A percentile compares a stretch with the other conserved stretches of the same genome.
Conservation (phyloP, 1,140 invertebrate species). For the Megalopta genalis region DNA sequence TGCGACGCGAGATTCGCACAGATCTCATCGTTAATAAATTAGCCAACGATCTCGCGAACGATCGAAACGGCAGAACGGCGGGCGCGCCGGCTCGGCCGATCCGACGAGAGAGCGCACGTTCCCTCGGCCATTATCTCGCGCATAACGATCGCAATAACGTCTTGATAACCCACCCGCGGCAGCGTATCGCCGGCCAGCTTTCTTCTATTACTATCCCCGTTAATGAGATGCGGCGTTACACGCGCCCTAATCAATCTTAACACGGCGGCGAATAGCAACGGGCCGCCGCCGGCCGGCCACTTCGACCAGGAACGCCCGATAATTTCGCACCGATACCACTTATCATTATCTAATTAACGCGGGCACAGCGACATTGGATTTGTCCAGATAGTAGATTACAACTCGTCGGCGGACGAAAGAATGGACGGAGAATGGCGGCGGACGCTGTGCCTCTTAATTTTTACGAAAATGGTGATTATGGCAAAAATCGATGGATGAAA, state of each 20-base stretch:
- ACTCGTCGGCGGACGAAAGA: too few species aligned
- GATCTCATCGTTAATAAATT: too few species aligned
- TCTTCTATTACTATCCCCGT: conserved; percentile 15
- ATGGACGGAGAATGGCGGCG: too few species aligned
- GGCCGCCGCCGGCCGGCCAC: conserved; percentile 13
- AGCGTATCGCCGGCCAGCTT: conserved; percentile 16
- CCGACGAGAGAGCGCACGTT: conserved; percentile 17
- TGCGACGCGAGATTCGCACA: too few species aligned
- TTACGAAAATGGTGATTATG: too few species aligned
- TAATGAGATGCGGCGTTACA: conserved; percentile 46
- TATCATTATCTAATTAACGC: background rate
- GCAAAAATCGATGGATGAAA: too few species aligned
- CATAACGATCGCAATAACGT: conserved; percentile 43
- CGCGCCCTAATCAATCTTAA: conserved; percentile 39
- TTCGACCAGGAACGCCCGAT: background rate
- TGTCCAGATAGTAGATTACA: too few species aligned
- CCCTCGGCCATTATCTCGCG: conserved; percentile 32
- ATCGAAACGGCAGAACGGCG: too few species aligned
- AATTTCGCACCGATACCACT: background rate
- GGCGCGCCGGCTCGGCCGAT: too few species aligned
- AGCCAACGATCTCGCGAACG: too few species aligned
- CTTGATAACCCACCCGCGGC: conserved; percentile 34
- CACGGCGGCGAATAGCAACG: conserved; percentile 37
- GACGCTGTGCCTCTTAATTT: too few species aligned
- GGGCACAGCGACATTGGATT: too few species aligned